Evolutionary conservation across 2,888 invertebrate species (phyloP).

Genomic region (Erynnis tages): DNA sequence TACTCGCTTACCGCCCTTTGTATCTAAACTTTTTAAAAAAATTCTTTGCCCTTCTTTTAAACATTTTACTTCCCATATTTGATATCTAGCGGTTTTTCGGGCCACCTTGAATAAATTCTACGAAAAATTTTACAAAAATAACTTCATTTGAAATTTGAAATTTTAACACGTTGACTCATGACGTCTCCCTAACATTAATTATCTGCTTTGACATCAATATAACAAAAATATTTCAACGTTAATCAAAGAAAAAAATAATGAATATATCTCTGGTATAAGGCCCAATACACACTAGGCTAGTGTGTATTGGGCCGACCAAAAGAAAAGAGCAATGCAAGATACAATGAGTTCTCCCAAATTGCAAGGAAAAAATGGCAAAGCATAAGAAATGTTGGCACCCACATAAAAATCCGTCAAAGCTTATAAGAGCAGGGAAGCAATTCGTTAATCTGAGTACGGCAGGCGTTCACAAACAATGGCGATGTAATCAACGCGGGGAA

Average conservation of each 20-base stretch:
- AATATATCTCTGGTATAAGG: too few species aligned
- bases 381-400: too few species aligned
- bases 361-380: too few species aligned
- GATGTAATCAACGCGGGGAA: constrained; percentile 59
- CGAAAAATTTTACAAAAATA: constrained; percentile 27
- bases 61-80: constrained; percentile 70
- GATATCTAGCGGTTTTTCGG: constrained; percentile 56
- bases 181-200: too few species aligned
- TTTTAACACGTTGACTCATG: constrained; percentile 23
- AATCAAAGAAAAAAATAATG: too few species aligned
- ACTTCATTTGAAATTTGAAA: constrained; percentile 26
- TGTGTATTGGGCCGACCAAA: too few species aligned
- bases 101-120: constrained; percentile 62
- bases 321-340: too few species aligned
- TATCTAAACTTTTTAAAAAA: constrained; percentile 63
- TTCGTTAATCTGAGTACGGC: constrained; percentile 27
- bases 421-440: constrained; percentile 27
- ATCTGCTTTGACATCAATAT: too few species aligned
- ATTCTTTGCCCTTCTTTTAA: constrained; percentile 67
- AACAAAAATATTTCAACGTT: too few species aligned
- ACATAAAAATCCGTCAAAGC: constrained; percentile 19
- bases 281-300: too few species aligned
- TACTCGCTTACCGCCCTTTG: constrained; percentile 60
- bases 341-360: too few species aligned
- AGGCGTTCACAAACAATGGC: constrained; percentile 51